Base-by-base conservation (phyloP, 2,888 invertebrate species). In the Plemyria rubiginata region DNA sequence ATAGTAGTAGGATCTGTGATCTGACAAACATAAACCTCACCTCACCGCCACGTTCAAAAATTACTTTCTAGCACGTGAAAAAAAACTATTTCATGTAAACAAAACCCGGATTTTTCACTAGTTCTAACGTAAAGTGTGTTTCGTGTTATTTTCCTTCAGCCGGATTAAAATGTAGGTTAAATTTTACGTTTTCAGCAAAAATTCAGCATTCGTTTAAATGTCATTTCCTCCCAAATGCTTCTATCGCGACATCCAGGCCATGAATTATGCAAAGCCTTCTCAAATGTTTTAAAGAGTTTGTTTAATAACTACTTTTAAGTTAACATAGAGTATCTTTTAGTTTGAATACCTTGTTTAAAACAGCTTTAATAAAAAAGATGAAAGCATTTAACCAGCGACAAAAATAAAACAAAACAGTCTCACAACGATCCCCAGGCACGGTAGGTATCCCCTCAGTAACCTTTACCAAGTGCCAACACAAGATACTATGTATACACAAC, bases 131-230 rank as follows among this genome's bases (percentile, higher is more conserved):
- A 43, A 43, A 16, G 32, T 43, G 40, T 48, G 48, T 49, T 38
- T 8, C 22, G 38, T 49, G 22, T 38, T 51, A 56, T 57, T 43
- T 50, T 57, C 22, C 57, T 36, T 13, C 7, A 36, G 36, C 32
- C 15, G 41, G 40, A 57, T 54, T 50, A 57, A 54, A 45, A 61
- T 53, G 58, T 61, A 52, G 57, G 46, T 51, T 60, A 54, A 32
- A 54, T 54, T 32, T 58, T 15, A 45, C 29, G 52, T 61, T 65
- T 65, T 54, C 65, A 55, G 45, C 32, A 53, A 55, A 65, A 53
- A 65, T 59, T 61, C 54, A 55, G 54, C 41, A 62, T 65, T 62
- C 54, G 61, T 65, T 62, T 61, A 62, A 62, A 65, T 62, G 49
- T 43, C 54, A 58, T 65, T 64, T 64, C 53, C 64, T 40, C 56